Base-by-base conservation (phyloP, 2,888 invertebrate genomes). In the Copidosoma aretas region DNA sequence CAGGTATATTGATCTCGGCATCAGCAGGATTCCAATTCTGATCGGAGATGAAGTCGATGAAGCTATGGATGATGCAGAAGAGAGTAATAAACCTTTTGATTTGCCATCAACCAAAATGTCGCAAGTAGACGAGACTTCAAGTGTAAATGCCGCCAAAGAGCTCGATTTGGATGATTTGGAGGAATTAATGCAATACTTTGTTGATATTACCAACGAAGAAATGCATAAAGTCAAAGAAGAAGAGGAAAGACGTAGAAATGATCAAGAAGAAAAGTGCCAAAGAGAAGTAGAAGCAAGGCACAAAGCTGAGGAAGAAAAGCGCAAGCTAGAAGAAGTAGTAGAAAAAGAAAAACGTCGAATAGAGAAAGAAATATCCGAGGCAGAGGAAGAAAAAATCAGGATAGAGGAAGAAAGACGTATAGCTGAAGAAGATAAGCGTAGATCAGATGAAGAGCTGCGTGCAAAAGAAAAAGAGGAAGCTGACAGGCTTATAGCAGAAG, bases 131-230 rank as follows among this genome's bases (percentile, higher is more conserved):
- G 14, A 14, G 17, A 12, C 43, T 12, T 14, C 17, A 17, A 17
- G 3, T 17, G 12, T 15, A 3, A 12, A 46, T 46, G 43, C 14
- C 14, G 41, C 8, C 12, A 46, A 46, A 17, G 43, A 46, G 17
- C 32, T 46, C 1, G 61, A 71, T n/a, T 17, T 51, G 15, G 67
- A 71, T 39, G 58, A 64, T 49, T n/a, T 67, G 1, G 71, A 67
- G 0, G 15, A 14, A 0, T 10, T 71, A 17, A 52, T 71, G 41
- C 43, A 70, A n/a, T 68, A 69, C 52, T 63, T 71, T n/a, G 63
- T 71, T 4, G 69, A 71, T 39, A 19, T 60, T 14, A 53, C 66
- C 41, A 56, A 22, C 12, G 65, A 64, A 25, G 46, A 68, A 57
- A 14, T 17, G 22, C 39, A 59, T 53, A 12, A 46, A 46, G 17